Evolutionary conservation across 2,797 vertebrate genomes (phyloP).

Genomic region (Squalus acanthias): DNA sequence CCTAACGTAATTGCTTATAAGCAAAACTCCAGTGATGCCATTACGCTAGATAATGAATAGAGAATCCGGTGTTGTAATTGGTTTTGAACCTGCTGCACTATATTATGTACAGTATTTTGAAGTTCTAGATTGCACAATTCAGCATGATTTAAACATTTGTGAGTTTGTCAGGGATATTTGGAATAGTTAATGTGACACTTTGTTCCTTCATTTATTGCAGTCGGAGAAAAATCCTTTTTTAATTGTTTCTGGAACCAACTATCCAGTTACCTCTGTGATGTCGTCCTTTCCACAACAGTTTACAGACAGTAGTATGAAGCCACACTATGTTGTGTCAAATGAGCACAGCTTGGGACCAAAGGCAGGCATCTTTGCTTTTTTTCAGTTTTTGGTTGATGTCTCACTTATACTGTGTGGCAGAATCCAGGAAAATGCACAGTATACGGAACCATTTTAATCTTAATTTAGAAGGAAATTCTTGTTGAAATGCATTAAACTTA

Average conservation of each 20-base stretch:
- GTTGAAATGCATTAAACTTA: background rate
- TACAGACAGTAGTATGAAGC: conserved; percentile 42
- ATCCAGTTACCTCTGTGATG: conserved; percentile 61
- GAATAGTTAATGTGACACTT: background rate
- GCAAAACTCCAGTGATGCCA: background rate
- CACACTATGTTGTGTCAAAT: conserved; percentile 44
- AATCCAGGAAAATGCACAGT: background rate
- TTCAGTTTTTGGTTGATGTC: background rate
- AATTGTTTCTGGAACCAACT: conserved; percentile 53
- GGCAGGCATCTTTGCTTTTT: conserved; percentile 47
- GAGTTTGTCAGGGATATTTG: conserved; percentile 19
- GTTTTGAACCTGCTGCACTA: background rate
- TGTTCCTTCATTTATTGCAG: conserved; percentile 49
- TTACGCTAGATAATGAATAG: background rate
- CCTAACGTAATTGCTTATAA: background rate
- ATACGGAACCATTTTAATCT: background rate
- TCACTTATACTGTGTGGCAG: background rate
- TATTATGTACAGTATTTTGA: background rate
- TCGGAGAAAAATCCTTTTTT: conserved; percentile 57
- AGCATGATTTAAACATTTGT: conserved; percentile 7
- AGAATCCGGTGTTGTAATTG: background rate
- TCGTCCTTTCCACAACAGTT: conserved; percentile 52
- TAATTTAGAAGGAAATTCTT: background rate
- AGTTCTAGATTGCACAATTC: background rate
- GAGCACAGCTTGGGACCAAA: conserved; percentile 55